A percentile compares a stretch with the other conserved stretches of the same genome.
These are phyloP conservation scores for Leptopilina syphax DNA, from an alignment of 2,888 invertebrate genomes.

Conservation along the genomic window DNA sequence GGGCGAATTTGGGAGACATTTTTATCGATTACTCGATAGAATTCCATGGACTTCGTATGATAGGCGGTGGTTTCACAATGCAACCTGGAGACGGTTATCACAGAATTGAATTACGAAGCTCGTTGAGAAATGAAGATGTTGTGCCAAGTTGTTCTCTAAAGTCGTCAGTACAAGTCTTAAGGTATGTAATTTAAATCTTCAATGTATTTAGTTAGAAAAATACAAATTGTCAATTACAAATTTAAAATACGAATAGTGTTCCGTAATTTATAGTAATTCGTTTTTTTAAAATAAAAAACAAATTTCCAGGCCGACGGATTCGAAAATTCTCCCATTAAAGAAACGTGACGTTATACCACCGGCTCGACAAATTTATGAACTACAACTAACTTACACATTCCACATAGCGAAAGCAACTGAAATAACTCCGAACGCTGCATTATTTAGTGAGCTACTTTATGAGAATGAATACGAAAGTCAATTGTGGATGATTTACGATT, in stretches of 20 bases:
- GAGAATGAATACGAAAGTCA: slow-evolving; percentile 98
- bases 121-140: slow-evolving; percentile 87
- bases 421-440: slow-evolving; percentile 86
- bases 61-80: slow-evolving; percentile 83
- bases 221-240: no score
- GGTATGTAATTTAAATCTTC: slow-evolving; percentile 73
- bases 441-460: slow-evolving; percentile 92
- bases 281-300: background rate
- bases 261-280: no score
- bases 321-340: slow-evolving; percentile 88
- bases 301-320: slow-evolving; percentile 85
- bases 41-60: slow-evolving; percentile 90
- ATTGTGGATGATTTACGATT: slow-evolving; percentile 97
- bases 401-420: slow-evolving; percentile 90
- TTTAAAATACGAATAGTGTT: no score
- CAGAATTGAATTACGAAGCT: slow-evolving; percentile 83
- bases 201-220: no score
- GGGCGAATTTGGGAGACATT: slow-evolving; percentile 93
- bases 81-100: slow-evolving; percentile 87
- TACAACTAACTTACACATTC: slow-evolving; percentile 92
- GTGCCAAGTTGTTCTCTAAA: slow-evolving; percentile 87
- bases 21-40: slow-evolving; percentile 85
- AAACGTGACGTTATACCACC: slow-evolving; percentile 91
- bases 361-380: slow-evolving; percentile 92
- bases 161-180: slow-evolving; percentile 84